phyloP scores from a whole-genome alignment of 2,113 vertebrate species.

The Delphinapterus leucas region DNA sequence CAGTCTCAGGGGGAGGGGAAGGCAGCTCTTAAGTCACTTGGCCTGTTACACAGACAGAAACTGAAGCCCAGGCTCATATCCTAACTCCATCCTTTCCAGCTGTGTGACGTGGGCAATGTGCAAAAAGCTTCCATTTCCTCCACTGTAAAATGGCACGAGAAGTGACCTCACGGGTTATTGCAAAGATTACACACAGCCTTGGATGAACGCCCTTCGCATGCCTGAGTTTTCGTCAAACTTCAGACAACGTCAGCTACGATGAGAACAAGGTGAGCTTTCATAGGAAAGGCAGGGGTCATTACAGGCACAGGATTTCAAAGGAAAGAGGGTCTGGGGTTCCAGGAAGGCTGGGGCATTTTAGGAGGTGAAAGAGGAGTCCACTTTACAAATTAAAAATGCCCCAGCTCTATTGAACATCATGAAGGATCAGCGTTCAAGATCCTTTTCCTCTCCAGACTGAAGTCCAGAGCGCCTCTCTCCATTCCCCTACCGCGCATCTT shows the following conservation, averaged over 20 bases:
- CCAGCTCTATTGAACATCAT: background rate
- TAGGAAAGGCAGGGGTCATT: background rate
- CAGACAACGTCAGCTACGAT: background rate
- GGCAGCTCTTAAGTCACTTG: fast-evolving
- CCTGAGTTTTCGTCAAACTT: background rate
- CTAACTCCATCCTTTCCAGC: background rate
- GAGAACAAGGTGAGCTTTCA: background rate
- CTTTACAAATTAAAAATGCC: background rate
- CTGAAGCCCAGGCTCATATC: background rate
- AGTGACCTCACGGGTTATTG: background rate
- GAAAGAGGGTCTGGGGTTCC: background rate
- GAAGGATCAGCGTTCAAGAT: background rate
- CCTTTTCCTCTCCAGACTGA: background rate
- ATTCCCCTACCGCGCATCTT: background rate
- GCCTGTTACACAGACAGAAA: background rate
- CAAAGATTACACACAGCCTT: background rate
- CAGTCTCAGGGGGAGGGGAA: background rate
- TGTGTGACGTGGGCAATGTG: too few species aligned
- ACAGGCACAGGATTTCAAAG: background rate
- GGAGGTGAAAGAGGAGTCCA: background rate
- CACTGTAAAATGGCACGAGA: background rate
- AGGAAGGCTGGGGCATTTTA: background rate
- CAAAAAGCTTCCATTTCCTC: background rate
- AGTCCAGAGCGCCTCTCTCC: background rate
- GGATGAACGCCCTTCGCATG: background rate